Base-by-base conservation (phyloP, 2,888 invertebrate genomes). In the Oscheius myriophilus region DNA sequence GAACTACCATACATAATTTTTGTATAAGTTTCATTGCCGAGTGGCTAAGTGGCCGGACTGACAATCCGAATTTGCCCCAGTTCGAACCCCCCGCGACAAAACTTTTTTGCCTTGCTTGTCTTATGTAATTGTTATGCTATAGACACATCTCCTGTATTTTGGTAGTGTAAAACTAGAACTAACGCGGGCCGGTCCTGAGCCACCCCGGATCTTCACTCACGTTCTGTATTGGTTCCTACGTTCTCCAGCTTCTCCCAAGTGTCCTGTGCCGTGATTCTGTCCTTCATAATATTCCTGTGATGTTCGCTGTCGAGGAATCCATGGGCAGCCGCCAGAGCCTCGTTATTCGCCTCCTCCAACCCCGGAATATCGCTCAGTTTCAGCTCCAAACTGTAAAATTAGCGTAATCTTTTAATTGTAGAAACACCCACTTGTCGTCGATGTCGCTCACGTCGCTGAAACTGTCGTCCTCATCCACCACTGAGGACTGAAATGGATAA, bases 211-310 rank as follows among this genome's bases (percentile, higher is more conserved):
- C 18, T 25, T 59, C 12, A 26, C 52, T 25, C 21, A 53, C 63
- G 53, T 41, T 63, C 33, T 2, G 51, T 0, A 39, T 33, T 41
- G 21, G 25, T 6, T 23, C 63, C 51, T 9, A 51, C 18, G 9
- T 52, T 41, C 12, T 39, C 23, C 3, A 52, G 52, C 14, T n/a
- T 51, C 16, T 23, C 39, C 52, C 53, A 52, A 12, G 16, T 25
- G 18, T 21, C 42, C 2, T 51, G 21, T n/a, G 52, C 51, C 14
- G 63, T 63, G 21, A 53, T 21, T 14, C 33, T 26, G 39, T 63
- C 63, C 26, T 63, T 63, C 33, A 41, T n/a, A 39, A 23, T 51
- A n/a, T 53, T 39, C 21, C 61, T 33, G 33, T 33, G 46, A 46
- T 49, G 41, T n/a, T n/a, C 49, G 16, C n/a, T n/a, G 39, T 4